Evolutionary conservation across 2,888 invertebrate genomes (phyloP), one percentile per base, ranked within the genome.

Genomic region (Alviniconcha strummeri): DNA sequence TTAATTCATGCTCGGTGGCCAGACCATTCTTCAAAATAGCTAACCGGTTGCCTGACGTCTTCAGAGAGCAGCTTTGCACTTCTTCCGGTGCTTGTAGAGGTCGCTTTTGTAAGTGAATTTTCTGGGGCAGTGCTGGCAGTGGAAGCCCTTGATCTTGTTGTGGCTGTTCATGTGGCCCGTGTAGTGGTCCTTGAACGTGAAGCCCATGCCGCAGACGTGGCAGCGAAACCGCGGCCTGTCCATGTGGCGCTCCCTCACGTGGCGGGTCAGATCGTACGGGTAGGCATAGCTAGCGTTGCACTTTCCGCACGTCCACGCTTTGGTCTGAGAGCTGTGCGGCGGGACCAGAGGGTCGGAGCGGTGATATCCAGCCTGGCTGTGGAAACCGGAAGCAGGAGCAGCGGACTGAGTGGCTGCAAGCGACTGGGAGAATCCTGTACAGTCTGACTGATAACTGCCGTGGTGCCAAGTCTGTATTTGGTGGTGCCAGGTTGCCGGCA

Each of bases 91-190:
- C 52, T 78, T 78, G 15, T 78, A 78, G 60, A 78, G n/a, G 52
- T 78, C 78, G 6, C 78, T 57, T 64, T 78, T 78, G 64, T 78
- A 78, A 19, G 78, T 78, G 52, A 78, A 78, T 52, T 78, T 78
- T 6, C 78, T 78, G 52, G 78, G 78, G 78, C 78, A 78, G 64
- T 64, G 19, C n/a, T 57, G 78, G 52, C 78, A 78, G 15, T 78
- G 78, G 52, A 78, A 78, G 60, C 78, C 78, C 52, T 78, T 78
- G 52, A 78, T 15, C 64, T 64, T 64, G 78, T 64, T 78, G 64
- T 78, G 78, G 19, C 78, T 78, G 78, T 78, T 78, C 78, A 78
- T 78, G 52, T 78, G 78, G 36, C 78, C 78, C 4, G 19, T 11
- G 52, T 64, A 78, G 36, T 78, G 78, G 64, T 78, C 78, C 17